These are phyloP conservation scores for Hippocampus abdominalis DNA, from an alignment of 2,113 vertebrate genomes.

Conservation along the genomic window DNA sequence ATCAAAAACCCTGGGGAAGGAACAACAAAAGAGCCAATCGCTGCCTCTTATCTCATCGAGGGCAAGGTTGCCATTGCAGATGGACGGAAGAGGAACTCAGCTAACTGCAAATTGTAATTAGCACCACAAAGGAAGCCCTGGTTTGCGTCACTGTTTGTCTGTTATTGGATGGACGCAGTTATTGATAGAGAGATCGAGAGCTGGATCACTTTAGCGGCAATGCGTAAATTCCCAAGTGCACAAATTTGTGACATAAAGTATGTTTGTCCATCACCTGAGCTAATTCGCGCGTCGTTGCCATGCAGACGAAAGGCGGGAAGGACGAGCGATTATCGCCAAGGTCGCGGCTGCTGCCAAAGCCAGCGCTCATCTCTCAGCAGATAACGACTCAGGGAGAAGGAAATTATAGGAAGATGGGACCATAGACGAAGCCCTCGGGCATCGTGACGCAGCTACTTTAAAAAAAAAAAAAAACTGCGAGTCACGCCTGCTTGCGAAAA, in stretches of 20 bases:
- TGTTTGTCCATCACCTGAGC: too few species aligned
- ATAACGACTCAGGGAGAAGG: not conserved
- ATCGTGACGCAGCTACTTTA: slow-evolving; percentile 21
- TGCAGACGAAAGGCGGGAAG: not conserved
- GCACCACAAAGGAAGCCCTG: not conserved
- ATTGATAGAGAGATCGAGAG: too few species aligned
- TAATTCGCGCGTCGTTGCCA: not conserved
- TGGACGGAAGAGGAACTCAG: not conserved
- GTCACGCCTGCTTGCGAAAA: slow-evolving; percentile 9
- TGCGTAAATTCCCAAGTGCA: too few species aligned
- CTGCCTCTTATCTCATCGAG: not conserved
- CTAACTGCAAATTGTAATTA: not conserved
- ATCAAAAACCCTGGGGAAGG: not conserved
- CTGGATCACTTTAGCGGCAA: too few species aligned
- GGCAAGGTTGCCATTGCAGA: not conserved
- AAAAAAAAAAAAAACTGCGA: not conserved
- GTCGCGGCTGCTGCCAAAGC: slow-evolving; percentile 21
- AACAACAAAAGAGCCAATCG: not conserved
- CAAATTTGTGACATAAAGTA: too few species aligned
- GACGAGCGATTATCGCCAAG: slow-evolving; percentile 6
- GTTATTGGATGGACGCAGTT: not conserved
- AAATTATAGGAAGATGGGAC: slow-evolving; percentile 16
- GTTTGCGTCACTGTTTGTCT: not conserved
- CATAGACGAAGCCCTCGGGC: slow-evolving; percentile 7
- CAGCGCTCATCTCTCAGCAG: not conserved